Evolutionary conservation across 2,113 vertebrate species (phyloP).

Genomic region (Geococcyx californianus): DNA sequence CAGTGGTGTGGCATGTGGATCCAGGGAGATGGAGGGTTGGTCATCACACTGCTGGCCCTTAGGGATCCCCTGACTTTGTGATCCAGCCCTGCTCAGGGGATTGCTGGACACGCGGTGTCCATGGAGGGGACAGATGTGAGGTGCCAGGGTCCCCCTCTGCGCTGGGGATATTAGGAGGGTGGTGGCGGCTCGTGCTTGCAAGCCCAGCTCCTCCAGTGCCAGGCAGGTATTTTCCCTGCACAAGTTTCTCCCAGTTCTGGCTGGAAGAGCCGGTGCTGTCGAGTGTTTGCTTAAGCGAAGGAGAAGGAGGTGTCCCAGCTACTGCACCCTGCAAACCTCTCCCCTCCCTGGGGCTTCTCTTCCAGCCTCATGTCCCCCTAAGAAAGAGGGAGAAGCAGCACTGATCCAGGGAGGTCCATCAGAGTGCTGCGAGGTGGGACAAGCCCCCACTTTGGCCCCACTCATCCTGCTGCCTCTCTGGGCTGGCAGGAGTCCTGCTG

Average conservation of each 20-base stretch:
- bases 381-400: neutral
- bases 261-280: neutral
- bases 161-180: neutral
- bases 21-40: accelerated
- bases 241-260: neutral
- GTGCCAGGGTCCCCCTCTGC: neutral
- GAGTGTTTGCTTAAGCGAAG: neutral
- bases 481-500: neutral
- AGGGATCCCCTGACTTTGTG: neutral
- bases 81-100: too few species aligned
- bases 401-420: accelerated
- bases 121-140: neutral
- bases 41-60: neutral
- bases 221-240: neutral
- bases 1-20: accelerated
- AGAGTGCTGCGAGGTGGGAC: neutral
- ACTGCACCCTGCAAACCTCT: neutral
- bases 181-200: neutral
- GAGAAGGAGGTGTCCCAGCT: neutral
- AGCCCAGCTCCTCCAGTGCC: neutral
- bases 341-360: neutral
- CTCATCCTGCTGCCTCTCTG: neutral
- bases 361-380: neutral
- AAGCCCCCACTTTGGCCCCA: accelerated
- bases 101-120: neutral